Conservation (phyloP, 2,113 vertebrate genomes). For the Eulemur rufifrons region DNA sequence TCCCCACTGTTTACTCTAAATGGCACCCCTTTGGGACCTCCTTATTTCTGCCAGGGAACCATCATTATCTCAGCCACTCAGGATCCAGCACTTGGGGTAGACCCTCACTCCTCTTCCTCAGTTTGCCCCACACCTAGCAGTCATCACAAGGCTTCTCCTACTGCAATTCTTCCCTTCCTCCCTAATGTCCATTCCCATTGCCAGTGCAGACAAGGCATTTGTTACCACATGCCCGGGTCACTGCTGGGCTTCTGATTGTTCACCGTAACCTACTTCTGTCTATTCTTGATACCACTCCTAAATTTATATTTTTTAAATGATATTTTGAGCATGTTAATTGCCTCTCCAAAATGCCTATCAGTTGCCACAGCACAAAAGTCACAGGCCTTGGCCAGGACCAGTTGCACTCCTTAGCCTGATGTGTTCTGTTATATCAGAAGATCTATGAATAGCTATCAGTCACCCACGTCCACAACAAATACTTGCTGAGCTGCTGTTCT, state of each 20-base stretch:
- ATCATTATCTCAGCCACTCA: background rate
- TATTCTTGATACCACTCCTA: background rate
- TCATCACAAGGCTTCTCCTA: background rate
- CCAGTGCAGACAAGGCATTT: background rate
- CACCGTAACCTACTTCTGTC: background rate
- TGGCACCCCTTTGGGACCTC: background rate
- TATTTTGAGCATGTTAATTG: background rate
- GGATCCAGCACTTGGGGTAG: background rate
- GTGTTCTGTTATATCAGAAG: background rate
- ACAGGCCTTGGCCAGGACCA: background rate
- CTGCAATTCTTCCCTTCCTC: background rate
- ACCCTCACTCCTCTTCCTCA: background rate
- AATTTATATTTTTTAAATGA: background rate
- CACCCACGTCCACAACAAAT: background rate
- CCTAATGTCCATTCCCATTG: background rate
- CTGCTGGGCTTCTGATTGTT: background rate
- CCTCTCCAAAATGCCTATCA: background rate
- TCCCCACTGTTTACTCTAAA: background rate
- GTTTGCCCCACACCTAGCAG: background rate
- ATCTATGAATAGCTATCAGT: background rate
- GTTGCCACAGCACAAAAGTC: background rate
- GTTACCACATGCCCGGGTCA: background rate
- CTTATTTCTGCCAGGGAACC: background rate
- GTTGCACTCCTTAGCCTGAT: background rate
- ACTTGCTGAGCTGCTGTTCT: background rate